Evolutionary conservation across 2,797 vertebrate species (phyloP), one percentile per base, ranked within the genome.

Genomic region (Fratercula arctica): DNA sequence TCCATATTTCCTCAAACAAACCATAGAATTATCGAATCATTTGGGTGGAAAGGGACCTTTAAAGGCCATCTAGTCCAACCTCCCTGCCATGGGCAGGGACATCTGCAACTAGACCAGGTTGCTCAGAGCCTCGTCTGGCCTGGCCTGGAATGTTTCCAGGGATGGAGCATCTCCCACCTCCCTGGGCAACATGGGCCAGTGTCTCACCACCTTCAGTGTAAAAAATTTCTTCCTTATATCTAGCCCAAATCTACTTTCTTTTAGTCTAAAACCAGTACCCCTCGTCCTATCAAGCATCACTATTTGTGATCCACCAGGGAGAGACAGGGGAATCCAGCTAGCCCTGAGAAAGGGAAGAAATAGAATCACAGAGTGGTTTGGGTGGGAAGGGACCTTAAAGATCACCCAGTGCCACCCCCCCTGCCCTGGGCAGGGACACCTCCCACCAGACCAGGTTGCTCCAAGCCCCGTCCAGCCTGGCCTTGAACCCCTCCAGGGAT

Each of bases 101-200:
- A 60, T 1, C 11, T 79, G 1, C 59, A 11, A 10, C 59, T 0
- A 0, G 5, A 14, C 2, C 54, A 66, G 59, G 41, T 4, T n/a
- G 50, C 69, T 57, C 83, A 39, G 24, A 69, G 48, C 56, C 50
- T 19, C 2, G 0, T 18, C 75, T 67, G 56, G 0, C 31, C 63
- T 54, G 59, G 1, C 39, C 53, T 51, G 0, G 31, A 7, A 1
- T 13, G 6, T 0, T 60, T 0, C 54, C 79, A 93, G 72, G 45
- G 25, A 60, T 76, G 63, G 37, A 9, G 4, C 67, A 68, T 3
- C 39, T 1, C 13, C 53, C 41, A 28, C 26, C 50, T 0, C 57
- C 68, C 39, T 57, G 54, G 7, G 16, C 2, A 51, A 1, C 8
- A 37, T 31, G 16, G 1, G 23, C 21, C 67, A 85, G 63, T 0